phyloP scores from a whole-genome alignment of 2,797 vertebrate species.

The Coilia nasus region DNA sequence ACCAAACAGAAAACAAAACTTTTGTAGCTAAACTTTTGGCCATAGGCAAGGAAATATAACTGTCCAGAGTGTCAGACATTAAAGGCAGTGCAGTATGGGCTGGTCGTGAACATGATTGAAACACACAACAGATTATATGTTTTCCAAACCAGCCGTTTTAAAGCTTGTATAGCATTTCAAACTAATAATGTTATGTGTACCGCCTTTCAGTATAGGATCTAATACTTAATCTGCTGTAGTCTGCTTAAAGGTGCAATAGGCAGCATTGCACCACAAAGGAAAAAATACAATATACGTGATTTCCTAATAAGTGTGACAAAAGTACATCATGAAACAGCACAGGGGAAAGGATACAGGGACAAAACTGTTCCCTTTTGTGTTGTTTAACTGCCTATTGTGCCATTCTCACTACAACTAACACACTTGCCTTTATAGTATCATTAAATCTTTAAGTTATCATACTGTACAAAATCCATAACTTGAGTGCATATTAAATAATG shows the following conservation, averaged over 20 bases:
- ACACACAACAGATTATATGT: neutral
- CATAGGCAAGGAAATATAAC: neutral
- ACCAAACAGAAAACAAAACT: neutral
- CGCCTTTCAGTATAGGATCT: neutral
- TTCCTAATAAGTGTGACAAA: neutral
- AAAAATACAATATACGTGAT: neutral
- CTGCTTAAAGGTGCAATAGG: slow-evolving; percentile 19
- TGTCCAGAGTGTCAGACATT: neutral
- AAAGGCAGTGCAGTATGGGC: neutral
- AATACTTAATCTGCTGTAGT: neutral
- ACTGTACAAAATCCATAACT: neutral
- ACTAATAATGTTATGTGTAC: neutral
- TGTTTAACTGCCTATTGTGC: neutral
- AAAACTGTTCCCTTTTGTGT: neutral
- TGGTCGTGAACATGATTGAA: neutral
- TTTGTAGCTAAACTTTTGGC: neutral
- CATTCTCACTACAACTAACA: neutral
- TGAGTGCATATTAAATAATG: neutral
- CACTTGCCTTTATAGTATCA: neutral
- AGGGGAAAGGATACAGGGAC: neutral
- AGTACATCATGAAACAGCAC: neutral
- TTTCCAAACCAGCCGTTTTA: neutral
- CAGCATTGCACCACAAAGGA: neutral
- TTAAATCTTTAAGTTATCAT: neutral
- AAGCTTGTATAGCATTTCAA: neutral